Conservation (phyloP, 2,113 vertebrate species). For the Cnemophilus loriae region DNA sequence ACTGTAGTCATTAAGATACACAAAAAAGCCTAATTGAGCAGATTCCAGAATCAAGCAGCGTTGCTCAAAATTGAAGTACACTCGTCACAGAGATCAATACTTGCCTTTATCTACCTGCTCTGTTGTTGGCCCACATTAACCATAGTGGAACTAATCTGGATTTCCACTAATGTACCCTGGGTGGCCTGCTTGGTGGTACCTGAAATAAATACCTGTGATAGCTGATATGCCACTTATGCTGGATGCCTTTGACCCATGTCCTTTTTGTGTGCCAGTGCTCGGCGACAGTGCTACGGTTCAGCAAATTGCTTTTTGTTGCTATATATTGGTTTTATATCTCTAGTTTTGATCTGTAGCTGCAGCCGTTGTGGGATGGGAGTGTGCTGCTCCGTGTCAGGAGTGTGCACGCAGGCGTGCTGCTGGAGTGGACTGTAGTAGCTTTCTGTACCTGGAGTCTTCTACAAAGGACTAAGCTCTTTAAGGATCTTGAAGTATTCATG, state of each 20-base stretch:
- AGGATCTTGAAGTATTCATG: background rate
- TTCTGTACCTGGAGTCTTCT: background rate
- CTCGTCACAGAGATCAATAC: background rate
- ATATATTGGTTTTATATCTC: background rate
- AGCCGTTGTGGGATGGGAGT: background rate
- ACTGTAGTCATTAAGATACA: background rate
- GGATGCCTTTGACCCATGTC: background rate
- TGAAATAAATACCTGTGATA: background rate
- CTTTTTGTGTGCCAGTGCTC: background rate
- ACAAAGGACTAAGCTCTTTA: background rate
- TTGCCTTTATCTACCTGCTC: accelerated
- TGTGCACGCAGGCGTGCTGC: accelerated
- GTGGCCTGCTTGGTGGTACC: background rate
- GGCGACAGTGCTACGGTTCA: background rate
- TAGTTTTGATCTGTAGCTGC: background rate
- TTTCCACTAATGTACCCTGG: background rate
- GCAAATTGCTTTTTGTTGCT: background rate
- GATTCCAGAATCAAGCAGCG: background rate
- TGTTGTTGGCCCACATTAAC: background rate
- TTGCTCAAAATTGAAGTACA: background rate
- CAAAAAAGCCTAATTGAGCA: accelerated
- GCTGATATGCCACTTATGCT: accelerated
- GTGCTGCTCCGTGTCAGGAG: accelerated
- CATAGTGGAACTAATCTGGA: background rate
- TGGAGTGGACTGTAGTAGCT: background rate